Conservation (phyloP, 2,113 vertebrate species). For the Condylura cristata region DNA sequence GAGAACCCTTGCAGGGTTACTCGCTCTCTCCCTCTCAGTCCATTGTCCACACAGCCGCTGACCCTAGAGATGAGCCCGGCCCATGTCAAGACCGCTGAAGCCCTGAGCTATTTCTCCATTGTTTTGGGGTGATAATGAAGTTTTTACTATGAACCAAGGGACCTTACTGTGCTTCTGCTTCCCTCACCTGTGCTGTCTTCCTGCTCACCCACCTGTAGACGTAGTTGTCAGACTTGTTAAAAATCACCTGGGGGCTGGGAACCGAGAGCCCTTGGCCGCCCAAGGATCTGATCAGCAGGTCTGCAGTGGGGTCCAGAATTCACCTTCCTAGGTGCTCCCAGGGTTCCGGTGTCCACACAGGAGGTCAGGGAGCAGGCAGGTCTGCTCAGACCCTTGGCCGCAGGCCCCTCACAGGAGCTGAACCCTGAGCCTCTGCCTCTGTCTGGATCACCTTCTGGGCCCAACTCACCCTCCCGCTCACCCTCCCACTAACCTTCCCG, state of each 20-base stretch:
- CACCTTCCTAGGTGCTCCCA: too few relatives aligned
- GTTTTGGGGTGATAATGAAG: not conserved
- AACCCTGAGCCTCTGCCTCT: not conserved
- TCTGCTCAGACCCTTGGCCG: too few relatives aligned
- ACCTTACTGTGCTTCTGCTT: rapidly evolving
- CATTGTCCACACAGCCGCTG: not conserved
- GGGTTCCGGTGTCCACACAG: too few relatives aligned
- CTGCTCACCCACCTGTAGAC: not conserved
- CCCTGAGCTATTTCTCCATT: not conserved
- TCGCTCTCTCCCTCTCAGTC: not conserved
- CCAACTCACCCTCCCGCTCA: not conserved
- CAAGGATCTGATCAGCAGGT: not conserved
- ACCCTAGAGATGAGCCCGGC: not conserved
- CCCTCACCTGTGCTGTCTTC: rapidly evolving
- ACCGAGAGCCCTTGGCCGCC: not conserved
- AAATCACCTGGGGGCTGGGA: not conserved
- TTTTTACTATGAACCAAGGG: not conserved
- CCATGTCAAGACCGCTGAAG: not conserved
- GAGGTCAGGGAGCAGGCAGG: too few relatives aligned
- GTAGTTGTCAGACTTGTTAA: not conserved
- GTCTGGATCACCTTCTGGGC: not conserved
- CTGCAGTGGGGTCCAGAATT: too few relatives aligned
- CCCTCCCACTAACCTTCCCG: too few relatives aligned
- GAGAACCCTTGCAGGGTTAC: not conserved
- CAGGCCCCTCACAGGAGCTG: not conserved